phyloP scores from a whole-genome alignment of 2,113 vertebrate species.

The Eonycteris spelaea region DNA sequence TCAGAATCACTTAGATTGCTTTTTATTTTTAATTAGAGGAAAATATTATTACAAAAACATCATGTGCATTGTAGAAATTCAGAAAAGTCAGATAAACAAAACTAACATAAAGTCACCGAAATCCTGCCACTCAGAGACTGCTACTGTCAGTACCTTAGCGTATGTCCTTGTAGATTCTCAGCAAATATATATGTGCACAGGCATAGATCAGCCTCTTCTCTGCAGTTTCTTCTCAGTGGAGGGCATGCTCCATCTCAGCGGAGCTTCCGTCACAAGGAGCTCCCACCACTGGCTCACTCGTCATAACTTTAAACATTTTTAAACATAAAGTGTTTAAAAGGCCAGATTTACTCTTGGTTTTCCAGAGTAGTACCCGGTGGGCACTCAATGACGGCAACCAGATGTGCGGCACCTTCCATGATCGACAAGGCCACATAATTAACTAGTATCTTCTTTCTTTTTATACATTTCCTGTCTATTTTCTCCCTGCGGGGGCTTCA shows the following conservation, averaged over 20 bases:
- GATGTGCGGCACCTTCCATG: conserved; percentile 87
- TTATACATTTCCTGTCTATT: conserved; percentile 83
- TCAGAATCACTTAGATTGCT: background rate
- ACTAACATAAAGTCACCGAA: fast-evolving
- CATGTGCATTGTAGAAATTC: background rate
- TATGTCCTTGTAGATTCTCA: background rate
- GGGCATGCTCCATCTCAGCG: too few species aligned
- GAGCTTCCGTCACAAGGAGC: background rate
- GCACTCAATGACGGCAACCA: conserved; percentile 89
- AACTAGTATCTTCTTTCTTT: conserved; percentile 82
- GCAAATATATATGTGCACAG: background rate
- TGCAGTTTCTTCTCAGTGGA: background rate
- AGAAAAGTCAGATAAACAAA: background rate
- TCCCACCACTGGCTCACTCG: conserved; percentile 32
- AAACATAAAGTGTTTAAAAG: conserved; percentile 79
- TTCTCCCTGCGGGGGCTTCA: conserved; percentile 77
- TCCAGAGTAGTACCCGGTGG: conserved; percentile 88
- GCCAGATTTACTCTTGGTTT: conserved; percentile 88
- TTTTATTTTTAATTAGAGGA: background rate
- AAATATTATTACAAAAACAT: background rate
- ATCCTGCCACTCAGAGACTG: background rate
- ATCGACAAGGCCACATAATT: conserved; percentile 84
- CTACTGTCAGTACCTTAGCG: too few species aligned
- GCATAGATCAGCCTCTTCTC: too few species aligned
- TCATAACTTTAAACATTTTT: background rate